Percentiles rank a stretch among this genome's conserved stretches.
Evolutionary conservation across 2,797 vertebrate genomes (phyloP).

Genomic region (Halcyon smyrnensis): DNA sequence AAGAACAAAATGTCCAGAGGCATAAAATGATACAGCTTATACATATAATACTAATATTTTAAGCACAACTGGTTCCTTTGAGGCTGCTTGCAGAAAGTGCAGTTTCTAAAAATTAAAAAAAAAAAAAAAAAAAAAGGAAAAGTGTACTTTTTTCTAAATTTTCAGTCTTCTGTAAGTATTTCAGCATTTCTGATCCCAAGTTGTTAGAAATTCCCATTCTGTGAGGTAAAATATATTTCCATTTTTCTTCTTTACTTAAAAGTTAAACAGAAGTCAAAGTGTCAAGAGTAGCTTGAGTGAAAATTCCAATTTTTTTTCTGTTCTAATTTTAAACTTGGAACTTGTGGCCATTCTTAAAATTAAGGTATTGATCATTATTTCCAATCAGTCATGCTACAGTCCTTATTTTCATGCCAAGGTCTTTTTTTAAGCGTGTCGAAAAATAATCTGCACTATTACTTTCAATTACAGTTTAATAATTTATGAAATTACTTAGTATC

Average conservation of each 20-base stretch:
- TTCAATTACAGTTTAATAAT: constrained; percentile 81
- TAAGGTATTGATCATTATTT: constrained; percentile 44
- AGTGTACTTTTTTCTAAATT: not conserved
- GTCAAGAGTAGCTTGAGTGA: not conserved
- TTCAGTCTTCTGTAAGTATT: not conserved
- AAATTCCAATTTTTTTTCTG: not conserved
- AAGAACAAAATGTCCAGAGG: not conserved
- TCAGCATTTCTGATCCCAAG: not conserved
- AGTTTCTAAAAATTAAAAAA: not conserved
- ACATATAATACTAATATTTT: not conserved
- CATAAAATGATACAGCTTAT: not conserved
- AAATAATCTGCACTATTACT: constrained; percentile 77
- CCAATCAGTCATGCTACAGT: constrained; percentile 13
- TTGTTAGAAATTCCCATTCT: not conserved
- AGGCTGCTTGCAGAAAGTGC: not conserved
- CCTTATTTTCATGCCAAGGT: constrained; percentile 50
- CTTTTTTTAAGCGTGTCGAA: constrained; percentile 63
- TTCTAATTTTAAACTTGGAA: constrained; percentile 35
- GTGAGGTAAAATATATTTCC: not conserved
- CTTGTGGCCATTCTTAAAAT: not conserved
- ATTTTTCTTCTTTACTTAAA: not conserved
- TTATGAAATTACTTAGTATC: constrained; percentile 80
- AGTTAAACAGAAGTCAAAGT: constrained; percentile 14
- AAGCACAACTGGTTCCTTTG: not conserved
- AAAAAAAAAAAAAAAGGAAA: not conserved